A percentile compares a stretch with the other conserved stretches of the same genome.
phyloP scores from a whole-genome alignment of 2,888 invertebrate species.

The Chromoteleia sp. region DNA sequence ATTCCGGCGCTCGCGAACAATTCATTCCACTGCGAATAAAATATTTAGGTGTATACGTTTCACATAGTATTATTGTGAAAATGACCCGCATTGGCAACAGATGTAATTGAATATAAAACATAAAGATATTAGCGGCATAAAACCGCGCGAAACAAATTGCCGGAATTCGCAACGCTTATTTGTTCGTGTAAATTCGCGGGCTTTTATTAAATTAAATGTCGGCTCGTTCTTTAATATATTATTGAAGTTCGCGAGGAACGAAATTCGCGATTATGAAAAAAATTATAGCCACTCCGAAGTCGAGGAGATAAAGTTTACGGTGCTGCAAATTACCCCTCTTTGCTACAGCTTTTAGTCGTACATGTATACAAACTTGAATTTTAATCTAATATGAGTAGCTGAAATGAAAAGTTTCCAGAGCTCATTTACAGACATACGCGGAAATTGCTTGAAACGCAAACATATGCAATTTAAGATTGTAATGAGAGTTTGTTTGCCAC shows the following conservation, averaged over 20 bases:
- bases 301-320: constrained; percentile 40
- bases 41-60: constrained; percentile 12
- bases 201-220: constrained; percentile 46
- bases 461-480: constrained; percentile 35
- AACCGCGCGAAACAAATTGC: constrained; percentile 21
- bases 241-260: constrained; percentile 30
- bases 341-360: constrained; percentile 34
- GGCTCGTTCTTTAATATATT: constrained; percentile 39
- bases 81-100: constrained; percentile 2
- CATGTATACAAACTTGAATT: constrained; percentile 37
- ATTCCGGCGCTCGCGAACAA: constrained; percentile 2
- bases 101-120: constrained; percentile 32
- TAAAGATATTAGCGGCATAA: constrained; percentile 26
- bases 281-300: constrained; percentile 36
- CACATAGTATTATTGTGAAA: constrained; percentile 2
- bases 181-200: constrained; percentile 18
- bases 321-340: constrained; percentile 37
- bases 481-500: constrained; percentile 32
- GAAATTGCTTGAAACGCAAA: constrained; percentile 35
- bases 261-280: constrained; percentile 44
- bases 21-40: constrained; percentile 15
- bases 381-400: constrained; percentile 28
- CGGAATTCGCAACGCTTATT: constrained; percentile 13
- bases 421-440: constrained; percentile 15
- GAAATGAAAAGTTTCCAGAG: constrained; percentile 38